Evolutionary conservation across 2,113 vertebrate genomes (phyloP).

Genomic region (Centropus bengalensis): DNA sequence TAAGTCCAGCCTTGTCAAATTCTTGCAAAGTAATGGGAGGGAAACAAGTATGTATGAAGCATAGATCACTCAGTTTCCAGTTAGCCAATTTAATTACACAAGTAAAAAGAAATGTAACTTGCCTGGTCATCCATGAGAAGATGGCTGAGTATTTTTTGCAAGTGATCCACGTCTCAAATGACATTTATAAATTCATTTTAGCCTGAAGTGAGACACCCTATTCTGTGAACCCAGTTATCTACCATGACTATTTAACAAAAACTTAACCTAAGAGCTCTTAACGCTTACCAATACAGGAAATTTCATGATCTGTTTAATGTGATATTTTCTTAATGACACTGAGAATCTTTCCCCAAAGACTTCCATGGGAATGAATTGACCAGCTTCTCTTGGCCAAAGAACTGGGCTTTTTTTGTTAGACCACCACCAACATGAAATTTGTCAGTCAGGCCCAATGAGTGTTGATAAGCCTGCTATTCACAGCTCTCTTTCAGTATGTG

Average conservation of each 20-base stretch:
- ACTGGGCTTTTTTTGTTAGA: not conserved
- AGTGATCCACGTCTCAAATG: not conserved
- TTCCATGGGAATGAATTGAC: not conserved
- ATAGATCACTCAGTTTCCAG: not conserved
- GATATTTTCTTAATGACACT: not conserved
- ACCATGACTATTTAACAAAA: not conserved
- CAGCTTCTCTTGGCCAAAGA: not conserved
- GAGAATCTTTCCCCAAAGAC: not conserved
- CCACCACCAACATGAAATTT: not conserved
- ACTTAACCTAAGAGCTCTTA: not conserved
- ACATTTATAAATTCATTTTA: not conserved
- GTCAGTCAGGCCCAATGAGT: not conserved
- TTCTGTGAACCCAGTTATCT: not conserved
- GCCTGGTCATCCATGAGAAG: not conserved
- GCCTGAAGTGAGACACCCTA: not conserved
- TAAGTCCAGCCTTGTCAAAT: not conserved
- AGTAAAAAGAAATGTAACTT: not conserved
- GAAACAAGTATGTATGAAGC: not conserved
- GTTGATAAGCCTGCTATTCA: not conserved
- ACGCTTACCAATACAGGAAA: not conserved
- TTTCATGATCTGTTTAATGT: not conserved
- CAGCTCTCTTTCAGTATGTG: not conserved
- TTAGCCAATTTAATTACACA: not conserved
- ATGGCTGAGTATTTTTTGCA: not conserved
- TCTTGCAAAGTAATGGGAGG: not conserved